phyloP scores from a whole-genome alignment of 2,888 invertebrate genomes.

The Tachina lurida region DNA sequence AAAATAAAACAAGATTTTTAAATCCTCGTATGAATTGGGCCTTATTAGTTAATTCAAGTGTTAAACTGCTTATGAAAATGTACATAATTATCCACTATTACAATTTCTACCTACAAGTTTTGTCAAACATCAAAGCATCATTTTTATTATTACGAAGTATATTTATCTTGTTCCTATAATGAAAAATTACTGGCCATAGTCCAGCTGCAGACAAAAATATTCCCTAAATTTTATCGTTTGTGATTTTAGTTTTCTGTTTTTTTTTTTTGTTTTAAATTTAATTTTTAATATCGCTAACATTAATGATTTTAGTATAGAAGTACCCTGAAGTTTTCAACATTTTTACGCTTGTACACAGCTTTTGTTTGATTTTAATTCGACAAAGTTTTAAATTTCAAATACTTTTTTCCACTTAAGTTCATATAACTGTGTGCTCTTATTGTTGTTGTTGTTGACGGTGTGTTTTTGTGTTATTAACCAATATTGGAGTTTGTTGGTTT shows the following conservation, averaged over 20 bases:
- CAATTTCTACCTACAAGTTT: too few relatives aligned
- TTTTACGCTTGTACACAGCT: constrained; percentile 16
- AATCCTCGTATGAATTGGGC: too few relatives aligned
- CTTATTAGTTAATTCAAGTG: too few relatives aligned
- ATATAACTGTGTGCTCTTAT: constrained; percentile 12
- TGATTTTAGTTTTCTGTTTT: background rate
- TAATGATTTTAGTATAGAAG: constrained; percentile 15
- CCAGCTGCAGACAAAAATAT: background rate
- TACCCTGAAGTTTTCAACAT: background rate
- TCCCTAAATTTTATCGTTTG: background rate
- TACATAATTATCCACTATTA: too few relatives aligned
- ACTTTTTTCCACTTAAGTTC: constrained; percentile 5
- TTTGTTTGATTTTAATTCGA: constrained; percentile 54
- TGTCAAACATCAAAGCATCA: too few relatives aligned
- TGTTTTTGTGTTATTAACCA: constrained; percentile 68
- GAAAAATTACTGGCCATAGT: background rate
- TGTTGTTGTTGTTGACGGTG: constrained; percentile 6
- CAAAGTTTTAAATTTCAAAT: constrained; percentile 58
- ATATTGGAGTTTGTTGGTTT: constrained; percentile 82
- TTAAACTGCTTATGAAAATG: too few relatives aligned
- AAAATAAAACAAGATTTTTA: too few relatives aligned
- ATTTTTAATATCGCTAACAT: constrained; percentile 22
- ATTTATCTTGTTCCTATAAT: too few relatives aligned
- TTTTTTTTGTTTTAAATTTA: constrained; percentile 5
- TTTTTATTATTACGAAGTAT: too few relatives aligned